phyloP scores from a whole-genome alignment of 2,113 vertebrate genomes.

The Taurulus bubalis region DNA sequence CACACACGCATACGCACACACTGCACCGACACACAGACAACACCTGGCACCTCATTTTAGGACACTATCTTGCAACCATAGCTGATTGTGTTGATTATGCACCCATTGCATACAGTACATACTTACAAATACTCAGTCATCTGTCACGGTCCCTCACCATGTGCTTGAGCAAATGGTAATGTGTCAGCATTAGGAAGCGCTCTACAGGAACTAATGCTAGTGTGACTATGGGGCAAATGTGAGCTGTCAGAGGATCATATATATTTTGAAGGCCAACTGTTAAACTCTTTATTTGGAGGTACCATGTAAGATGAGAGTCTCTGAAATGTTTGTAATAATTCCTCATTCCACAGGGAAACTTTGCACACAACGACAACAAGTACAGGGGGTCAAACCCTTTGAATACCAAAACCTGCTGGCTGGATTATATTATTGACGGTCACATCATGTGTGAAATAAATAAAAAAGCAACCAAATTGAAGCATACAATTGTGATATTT shows the following conservation, averaged over 20 bases:
- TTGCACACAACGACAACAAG: background rate
- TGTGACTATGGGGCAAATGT: background rate
- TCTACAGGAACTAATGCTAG: background rate
- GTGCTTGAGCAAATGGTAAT: constrained; percentile 25
- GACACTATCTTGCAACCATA: constrained; percentile 42
- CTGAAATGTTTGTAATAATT: background rate
- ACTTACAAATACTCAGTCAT: constrained; percentile 50
- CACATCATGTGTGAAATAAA: background rate
- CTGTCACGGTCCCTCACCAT: constrained; percentile 12
- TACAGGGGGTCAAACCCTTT: background rate
- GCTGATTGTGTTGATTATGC: constrained; percentile 51
- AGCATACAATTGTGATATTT: background rate
- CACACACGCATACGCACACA: constrained; percentile 22
- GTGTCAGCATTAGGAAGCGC: constrained; percentile 1
- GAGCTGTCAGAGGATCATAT: background rate
- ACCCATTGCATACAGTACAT: constrained; percentile 53
- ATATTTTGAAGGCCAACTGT: background rate
- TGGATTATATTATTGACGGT: background rate
- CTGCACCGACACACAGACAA: constrained; percentile 40
- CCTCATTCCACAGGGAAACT: background rate
- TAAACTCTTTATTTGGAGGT: background rate
- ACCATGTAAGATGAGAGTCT: background rate
- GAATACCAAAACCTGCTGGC: background rate
- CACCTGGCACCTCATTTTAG: constrained; percentile 70
- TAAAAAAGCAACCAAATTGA: background rate